Conservation (phyloP, 2,113 vertebrate species). For the Athene cunicularia region DNA sequence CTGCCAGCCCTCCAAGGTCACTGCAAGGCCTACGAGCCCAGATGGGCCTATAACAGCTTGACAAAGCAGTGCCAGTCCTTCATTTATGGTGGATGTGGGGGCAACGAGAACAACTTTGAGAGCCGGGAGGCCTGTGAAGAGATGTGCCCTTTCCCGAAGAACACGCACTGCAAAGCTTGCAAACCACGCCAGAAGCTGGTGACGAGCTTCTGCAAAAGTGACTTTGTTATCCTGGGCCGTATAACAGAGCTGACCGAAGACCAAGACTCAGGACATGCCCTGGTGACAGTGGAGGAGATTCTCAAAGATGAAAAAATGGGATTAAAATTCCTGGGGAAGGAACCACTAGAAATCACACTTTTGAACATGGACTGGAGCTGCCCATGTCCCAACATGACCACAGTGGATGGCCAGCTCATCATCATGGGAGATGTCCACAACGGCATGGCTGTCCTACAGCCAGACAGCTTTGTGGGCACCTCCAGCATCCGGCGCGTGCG, state of each 20-base stretch:
- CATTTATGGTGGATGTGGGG: constrained; percentile 92
- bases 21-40: constrained; percentile 90
- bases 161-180: constrained; percentile 88
- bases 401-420: constrained; percentile 87
- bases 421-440: constrained; percentile 93
- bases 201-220: constrained; percentile 93
- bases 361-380: constrained; percentile 95
- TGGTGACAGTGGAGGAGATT: constrained; percentile 92
- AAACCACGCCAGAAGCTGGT: constrained; percentile 92
- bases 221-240: constrained; percentile 92
- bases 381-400: constrained; percentile 94
- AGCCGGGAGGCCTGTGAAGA: constrained; percentile 92
- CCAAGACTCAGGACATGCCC: constrained; percentile 85
- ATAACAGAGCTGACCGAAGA: constrained; percentile 90
- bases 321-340: constrained; percentile 90
- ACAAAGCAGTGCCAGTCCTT: constrained; percentile 90
- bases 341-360: constrained; percentile 92
- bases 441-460: constrained; percentile 91
- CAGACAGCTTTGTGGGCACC: constrained; percentile 89
- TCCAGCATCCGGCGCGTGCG: constrained; percentile 86
- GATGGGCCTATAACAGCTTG: constrained; percentile 91
- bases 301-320: constrained; percentile 99
- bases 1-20: constrained; percentile 89
- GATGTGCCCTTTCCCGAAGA: constrained; percentile 88
- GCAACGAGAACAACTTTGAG: constrained; percentile 96